Evolutionary conservation across 92 coral and sea anemone genomes (phyloP), one percentile per base, ranked within the genome.

Genomic region (Bergia puertoricense): DNA sequence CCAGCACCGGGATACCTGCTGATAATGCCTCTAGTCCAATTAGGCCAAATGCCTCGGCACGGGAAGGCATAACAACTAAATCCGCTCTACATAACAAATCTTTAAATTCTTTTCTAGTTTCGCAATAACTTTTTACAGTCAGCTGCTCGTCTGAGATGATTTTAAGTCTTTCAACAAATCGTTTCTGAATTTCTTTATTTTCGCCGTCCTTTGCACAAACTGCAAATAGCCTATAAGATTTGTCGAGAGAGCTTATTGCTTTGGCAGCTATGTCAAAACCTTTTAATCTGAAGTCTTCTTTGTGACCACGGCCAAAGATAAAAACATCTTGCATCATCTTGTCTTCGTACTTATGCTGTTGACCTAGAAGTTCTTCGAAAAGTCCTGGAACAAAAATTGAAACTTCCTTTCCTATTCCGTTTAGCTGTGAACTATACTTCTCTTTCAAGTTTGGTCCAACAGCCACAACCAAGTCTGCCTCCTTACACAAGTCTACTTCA

Each of bases 211-310:
- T 56, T 7, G 65, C 15, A 56, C 65, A 56, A 56, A 15, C 8
- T 56, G 65, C 65, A 56, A 56, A 7, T 56, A 7, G 65, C 15
- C 8, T 30, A 15, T 15, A 15, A 15, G 8, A 8, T 56, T 56
- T 56, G 15, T 56, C 65, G 15, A 56, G 65, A 56, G 8, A 7
- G 8, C 15, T 56, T 72, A 85, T 72, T 72, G 88, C 80, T 68
- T 43, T n/a, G 6, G 88, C 88, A 72, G 79, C 59, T 43, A 85
- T 72, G 67, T 85, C 88, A 23, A 45, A 85, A 36, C 88, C 88
- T 48, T 85, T 85, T n/a, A 85, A 65, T 14, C 67, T 85, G 88
- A 67, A 68, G 66, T 85, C 88, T 23, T 85, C 88, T 3, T 48
- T 44, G 20, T 85, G 66, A 85, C 62, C 80, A 45, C 78, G 79